Evolutionary conservation across 2,888 invertebrate genomes (phyloP).

Genomic region (Ormyrus rosae): DNA sequence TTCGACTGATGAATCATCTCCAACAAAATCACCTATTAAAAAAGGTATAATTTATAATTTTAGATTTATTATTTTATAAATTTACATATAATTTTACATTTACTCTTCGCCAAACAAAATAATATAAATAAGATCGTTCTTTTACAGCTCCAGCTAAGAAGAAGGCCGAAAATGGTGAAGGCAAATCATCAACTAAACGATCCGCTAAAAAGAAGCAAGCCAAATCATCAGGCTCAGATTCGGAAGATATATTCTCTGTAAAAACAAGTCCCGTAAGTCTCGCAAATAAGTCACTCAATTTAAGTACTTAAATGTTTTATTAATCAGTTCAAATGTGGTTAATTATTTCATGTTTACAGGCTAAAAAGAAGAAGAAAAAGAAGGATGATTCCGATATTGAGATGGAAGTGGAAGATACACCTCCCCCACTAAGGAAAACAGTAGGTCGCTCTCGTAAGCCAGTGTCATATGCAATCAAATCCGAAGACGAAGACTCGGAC

Average conservation of each 20-base stretch:
- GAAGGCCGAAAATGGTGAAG: conserved; percentile 56
- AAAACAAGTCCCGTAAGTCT: conserved; percentile 65
- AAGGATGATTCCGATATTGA: conserved; percentile 64
- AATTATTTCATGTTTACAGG: conserved; percentile 52
- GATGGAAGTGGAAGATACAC: conserved; percentile 59
- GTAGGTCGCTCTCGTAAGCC: conserved; percentile 77
- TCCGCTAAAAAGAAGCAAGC: conserved; percentile 45
- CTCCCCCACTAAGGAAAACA: conserved; percentile 71
- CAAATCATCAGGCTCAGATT: conserved; percentile 68
- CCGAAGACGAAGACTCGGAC: conserved; percentile 66
- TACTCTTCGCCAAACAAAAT: not conserved
- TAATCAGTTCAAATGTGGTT: not conserved
- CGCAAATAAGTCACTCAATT: not conserved
- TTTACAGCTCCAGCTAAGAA: conserved; percentile 60
- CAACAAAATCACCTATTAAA: conserved; percentile 58
- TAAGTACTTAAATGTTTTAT: not conserved
- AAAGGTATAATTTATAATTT: conserved; percentile 55
- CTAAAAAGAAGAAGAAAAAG: conserved; percentile 67
- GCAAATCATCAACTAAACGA: conserved; percentile 39
- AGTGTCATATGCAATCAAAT: conserved; percentile 76
- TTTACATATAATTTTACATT: conserved; percentile 13
- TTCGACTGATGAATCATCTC: conserved; percentile 57
- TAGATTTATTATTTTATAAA: not conserved
- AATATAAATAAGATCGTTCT: conserved; percentile 14
- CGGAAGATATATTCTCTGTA: conserved; percentile 65